Percentiles rank a stretch among this genome's conserved stretches.
Evolutionary conservation across 2,113 vertebrate genomes (phyloP).

Genomic region (Theristicus caerulescens): DNA sequence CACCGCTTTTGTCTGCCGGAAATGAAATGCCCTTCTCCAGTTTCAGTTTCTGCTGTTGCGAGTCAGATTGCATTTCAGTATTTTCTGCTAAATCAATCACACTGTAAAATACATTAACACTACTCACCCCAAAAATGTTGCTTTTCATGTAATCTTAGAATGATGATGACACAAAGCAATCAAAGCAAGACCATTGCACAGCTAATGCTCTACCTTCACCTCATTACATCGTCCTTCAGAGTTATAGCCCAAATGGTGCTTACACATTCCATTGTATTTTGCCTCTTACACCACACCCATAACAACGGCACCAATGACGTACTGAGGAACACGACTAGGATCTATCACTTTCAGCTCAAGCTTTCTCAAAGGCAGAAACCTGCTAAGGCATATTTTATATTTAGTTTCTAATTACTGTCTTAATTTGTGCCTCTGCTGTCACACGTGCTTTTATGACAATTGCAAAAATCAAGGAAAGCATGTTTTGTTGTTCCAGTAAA

Average conservation of each 20-base stretch:
- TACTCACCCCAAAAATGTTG: not conserved
- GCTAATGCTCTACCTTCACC: not conserved
- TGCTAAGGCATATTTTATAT: not conserved
- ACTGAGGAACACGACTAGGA: not conserved
- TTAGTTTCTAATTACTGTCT: not conserved
- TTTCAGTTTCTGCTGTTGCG: constrained; percentile 8
- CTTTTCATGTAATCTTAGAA: not conserved
- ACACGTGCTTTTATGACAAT: not conserved
- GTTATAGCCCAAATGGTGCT: not conserved
- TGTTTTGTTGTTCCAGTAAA: not conserved
- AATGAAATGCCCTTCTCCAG: constrained; percentile 39
- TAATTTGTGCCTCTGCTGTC: not conserved
- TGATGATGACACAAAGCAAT: constrained; percentile 43
- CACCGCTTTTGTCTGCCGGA: not conserved
- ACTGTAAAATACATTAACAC: constrained; percentile 72
- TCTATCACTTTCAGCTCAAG: not conserved
- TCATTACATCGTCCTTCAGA: not conserved
- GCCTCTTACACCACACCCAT: not conserved
- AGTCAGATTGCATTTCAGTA: not conserved
- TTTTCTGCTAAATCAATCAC: constrained; percentile 69
- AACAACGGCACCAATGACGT: not conserved
- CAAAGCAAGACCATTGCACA: not conserved
- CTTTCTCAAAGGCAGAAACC: not conserved
- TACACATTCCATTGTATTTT: not conserved
- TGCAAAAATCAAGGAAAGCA: not conserved